Conservation (phyloP, 2,113 vertebrate genomes). For the Rhineura floridana region DNA sequence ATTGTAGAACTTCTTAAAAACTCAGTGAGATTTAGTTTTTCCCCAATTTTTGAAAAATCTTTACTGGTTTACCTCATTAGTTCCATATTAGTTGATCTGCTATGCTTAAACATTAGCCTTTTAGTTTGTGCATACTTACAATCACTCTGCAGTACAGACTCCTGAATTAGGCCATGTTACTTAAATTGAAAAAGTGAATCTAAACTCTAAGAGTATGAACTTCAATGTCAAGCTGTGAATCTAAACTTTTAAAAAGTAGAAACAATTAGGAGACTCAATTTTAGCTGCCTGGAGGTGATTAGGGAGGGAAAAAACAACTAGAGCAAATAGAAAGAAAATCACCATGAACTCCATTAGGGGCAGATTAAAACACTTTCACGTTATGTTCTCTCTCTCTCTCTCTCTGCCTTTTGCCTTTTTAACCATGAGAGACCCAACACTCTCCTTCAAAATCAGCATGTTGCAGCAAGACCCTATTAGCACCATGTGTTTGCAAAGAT, state of each 20-base stretch:
- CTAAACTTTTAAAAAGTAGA: constrained; percentile 32
- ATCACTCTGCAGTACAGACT: constrained; percentile 27
- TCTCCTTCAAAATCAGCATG: neutral
- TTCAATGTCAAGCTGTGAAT: constrained; percentile 38
- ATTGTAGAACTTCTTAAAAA: neutral
- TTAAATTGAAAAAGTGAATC: constrained; percentile 24
- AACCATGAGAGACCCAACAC: neutral
- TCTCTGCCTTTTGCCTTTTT: neutral
- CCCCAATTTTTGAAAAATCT: neutral
- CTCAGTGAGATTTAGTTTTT: neutral
- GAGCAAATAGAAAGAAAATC: constrained; percentile 58
- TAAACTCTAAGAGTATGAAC: constrained; percentile 17
- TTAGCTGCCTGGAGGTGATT: constrained; percentile 10
- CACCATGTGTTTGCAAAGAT: neutral
- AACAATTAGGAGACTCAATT: constrained; percentile 47
- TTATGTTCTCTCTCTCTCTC: constrained; percentile 23
- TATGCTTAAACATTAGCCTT: constrained; percentile 45
- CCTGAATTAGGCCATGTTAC: constrained; percentile 49
- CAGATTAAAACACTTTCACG: constrained; percentile 37
- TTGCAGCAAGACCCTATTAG: neutral
- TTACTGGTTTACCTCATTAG: constrained; percentile 24
- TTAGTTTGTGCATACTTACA: constrained; percentile 51
- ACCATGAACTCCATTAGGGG: constrained; percentile 5
- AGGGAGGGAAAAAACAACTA: constrained; percentile 25
- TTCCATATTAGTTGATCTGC: constrained; percentile 27